These are phyloP conservation scores for Chironomus striatipennis DNA, from an alignment of 1,140 invertebrate species.

Conservation along the genomic window DNA sequence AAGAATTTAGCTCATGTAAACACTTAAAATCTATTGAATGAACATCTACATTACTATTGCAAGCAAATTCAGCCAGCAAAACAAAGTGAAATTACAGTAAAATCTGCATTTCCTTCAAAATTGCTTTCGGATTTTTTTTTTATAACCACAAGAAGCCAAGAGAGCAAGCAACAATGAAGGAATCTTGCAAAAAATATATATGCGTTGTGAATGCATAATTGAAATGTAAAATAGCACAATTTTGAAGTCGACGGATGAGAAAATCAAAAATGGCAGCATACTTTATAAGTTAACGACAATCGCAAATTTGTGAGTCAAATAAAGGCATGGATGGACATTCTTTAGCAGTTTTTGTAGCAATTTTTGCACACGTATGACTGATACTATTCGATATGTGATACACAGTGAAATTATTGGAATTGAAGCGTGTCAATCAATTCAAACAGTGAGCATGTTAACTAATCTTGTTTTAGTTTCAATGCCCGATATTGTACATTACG, in stretches of 20 bases:
- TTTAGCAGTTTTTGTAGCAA: background rate
- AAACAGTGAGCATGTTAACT: background rate
- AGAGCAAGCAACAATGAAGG: background rate
- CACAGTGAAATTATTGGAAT: background rate
- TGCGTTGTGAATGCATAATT: slow-evolving; percentile 18
- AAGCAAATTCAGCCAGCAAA: background rate
- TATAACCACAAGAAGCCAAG: no score
- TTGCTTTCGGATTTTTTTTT: no score
- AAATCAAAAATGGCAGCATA: slow-evolving; percentile 1
- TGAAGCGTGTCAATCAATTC: slow-evolving; percentile 21
- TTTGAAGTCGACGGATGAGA: background rate
- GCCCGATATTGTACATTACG: background rate
- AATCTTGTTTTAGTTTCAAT: background rate
- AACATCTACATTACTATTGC: no score
- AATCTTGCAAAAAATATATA: background rate
- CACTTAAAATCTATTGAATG: no score
- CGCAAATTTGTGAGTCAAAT: slow-evolving; percentile 19
- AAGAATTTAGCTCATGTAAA: no score
- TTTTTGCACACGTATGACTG: slow-evolving; percentile 10
- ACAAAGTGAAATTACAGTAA: background rate
- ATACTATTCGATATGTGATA: background rate
- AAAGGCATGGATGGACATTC: background rate
- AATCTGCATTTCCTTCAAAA: background rate
- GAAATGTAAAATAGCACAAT: slow-evolving; percentile 12
- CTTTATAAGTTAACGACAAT: background rate